Base-by-base conservation (phyloP, 1,140 invertebrate genomes). In the Zaprionus ornatus region DNA sequence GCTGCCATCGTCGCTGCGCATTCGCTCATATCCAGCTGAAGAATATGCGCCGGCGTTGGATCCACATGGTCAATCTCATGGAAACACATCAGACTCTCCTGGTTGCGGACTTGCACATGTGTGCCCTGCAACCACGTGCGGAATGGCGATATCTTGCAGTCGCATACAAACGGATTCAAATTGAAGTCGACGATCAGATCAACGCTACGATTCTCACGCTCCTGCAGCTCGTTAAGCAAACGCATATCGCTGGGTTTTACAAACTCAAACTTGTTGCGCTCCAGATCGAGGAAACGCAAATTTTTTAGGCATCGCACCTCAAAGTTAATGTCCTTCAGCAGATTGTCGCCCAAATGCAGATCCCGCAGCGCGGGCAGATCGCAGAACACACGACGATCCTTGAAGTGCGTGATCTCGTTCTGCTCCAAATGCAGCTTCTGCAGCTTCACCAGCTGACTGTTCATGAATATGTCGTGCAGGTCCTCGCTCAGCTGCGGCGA, bases 361-460 rank as follows among this genome's bases (percentile, higher is more conserved):
- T 97, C 95, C 55, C 95, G 92, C 6, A 97, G 87, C 64, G 93
- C 94, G 0, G 95, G 95, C 21, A 97, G 91, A 70, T 95, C 94
- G 77, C 96, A 97, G 82, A 97, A 97, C 2, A 96, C 94, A 37
- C 79, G 86, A 7, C 93, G 92, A 87, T 96, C 95, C 63, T 93
- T 93, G 74, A 96, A 96, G 59, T 93, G 93, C 2, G 93, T 94
- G 57, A 97, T 96, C 91, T 97, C 95, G 87, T 97, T 97, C 84
- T 97, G 96, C 87, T 97, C 96, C 62, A 97, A 88, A 93, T 97
- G 96, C 0, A 97, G 90, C 81, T 97, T 96, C 66, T 94, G 94
- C 65, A 97, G 90, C 61, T 94, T 94, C 2, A 93, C 94, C 54
- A 97, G 85, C 84, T 95, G 95, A 70, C 95, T 96, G 42, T 95